Evolutionary conservation across 2,888 invertebrate genomes (phyloP), one percentile per base, ranked within the genome.

Genomic region (Bhutanitis thaidina): DNA sequence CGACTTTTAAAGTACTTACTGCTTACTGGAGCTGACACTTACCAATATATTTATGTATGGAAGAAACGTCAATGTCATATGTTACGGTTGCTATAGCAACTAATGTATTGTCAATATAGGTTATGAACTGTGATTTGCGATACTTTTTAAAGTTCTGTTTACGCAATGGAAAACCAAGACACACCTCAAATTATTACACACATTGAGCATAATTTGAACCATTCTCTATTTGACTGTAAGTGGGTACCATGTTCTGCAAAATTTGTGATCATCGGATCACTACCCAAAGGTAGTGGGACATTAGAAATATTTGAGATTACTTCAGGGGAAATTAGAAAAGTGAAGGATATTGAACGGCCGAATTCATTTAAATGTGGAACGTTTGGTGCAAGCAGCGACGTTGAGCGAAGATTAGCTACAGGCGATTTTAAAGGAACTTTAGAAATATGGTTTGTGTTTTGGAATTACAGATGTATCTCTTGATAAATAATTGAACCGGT

Each of bases 181-280:
- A 97, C 96, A 62, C 97, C 98, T 0, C 97, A 97, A 84, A 94
- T 98, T 65, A 96, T 98, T 62, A 93, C 95, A 51, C 97, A 98
- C 71, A 91, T 94, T 30, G 95, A 97, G 69, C 94, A 95, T 73
- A 90, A 93, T 15, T 80, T 97, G 1, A 93, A 95, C 70, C 98
- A 95, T 78, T 96, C 96, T 0, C 80, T 97, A 16, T 97, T 96
- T 76, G 98, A 98, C 71, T 93, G 94, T n/a, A 96, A 96, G 85
- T 98, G 98, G 98, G 93, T 98, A 66, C 98, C 98, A 0, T 94
- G 95, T 70, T 97, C 97, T 2, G 96, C 98, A 0, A 98, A 97
- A 81, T 96, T 98, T 82, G 94, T 97, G 54, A 93, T 95, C 37
- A 90, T 98, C 48, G 98, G 98, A 8, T 94, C 94, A 12, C 92